Evolutionary conservation across 2,797 vertebrate genomes (phyloP), one percentile per base, ranked within the genome.

Genomic region (Zenarchopterus dispar): DNA sequence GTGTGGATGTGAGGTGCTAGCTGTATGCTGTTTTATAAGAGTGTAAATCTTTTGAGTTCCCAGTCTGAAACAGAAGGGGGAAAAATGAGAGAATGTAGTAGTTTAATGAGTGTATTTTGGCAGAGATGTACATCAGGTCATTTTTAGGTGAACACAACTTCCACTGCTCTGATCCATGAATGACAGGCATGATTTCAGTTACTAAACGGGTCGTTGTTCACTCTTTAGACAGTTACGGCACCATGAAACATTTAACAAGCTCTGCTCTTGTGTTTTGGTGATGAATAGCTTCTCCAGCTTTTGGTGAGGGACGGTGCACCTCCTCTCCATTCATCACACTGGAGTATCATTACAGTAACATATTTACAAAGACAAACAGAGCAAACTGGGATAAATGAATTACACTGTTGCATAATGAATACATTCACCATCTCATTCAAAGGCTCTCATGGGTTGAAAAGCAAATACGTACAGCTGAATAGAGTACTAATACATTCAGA

Each of bases 351-450:
- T 87, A 82, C 76, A 85, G 77, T 82, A 75, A 87, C 67, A 87
- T 82, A 82, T 84, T 88, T 88, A 84, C 76, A 77, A 73, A 81
- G 84, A 89, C 86, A 89, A 89, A 89, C 82, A 70, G 69, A 81
- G 73, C 70, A 74, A 82, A 88, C 70, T 75, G 26, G 31, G 13
- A 15, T 16, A 73, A 69, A 65, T 60, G 71, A 81, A 84, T 78
- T 50, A 80, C 70, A 82, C 56, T 67, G 82, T 82, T 65, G 68
- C 66, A 77, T 88, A 89, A 90, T 82, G 77, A 87, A 80, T 76
- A 70, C 50, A 59, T 81, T 87, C 74, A 83, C 81, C 79, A 62
- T 76, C 77, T 78, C 81, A 78, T 88, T 88, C 70, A 75, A 71
- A 69, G 70, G 73, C 79, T 84, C 64, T 80, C 67, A 62, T 71